Percentiles rank a stretch among this genome's conserved stretches.
phyloP scores from a whole-genome alignment of 2,888 invertebrate genomes.

The Phortica okadai region DNA sequence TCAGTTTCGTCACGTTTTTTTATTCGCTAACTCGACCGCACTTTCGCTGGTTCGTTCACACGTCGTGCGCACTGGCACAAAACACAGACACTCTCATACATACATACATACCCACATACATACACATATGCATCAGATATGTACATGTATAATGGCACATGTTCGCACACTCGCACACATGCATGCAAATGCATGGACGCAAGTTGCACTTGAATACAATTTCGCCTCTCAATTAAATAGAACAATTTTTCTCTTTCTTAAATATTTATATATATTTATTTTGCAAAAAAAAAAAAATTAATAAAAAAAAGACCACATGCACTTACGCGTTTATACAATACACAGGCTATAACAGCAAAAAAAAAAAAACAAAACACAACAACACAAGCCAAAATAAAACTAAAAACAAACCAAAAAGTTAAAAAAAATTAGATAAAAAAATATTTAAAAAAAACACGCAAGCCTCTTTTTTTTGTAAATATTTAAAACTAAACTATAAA shows the following conservation, averaged over 20 bases:
- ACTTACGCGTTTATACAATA: conserved; percentile 8
- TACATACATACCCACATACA: conserved; percentile 32
- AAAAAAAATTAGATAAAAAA: not conserved
- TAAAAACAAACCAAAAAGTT: conserved; percentile 30
- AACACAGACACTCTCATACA: conserved; percentile 16
- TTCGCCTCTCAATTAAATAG: conserved; percentile 30
- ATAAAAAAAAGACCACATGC: not conserved
- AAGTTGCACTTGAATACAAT: conserved; percentile 31
- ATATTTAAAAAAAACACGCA: conserved; percentile 21
- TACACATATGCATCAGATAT: conserved; percentile 21
- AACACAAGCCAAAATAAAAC: not conserved
- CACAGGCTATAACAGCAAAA: conserved; percentile 25
- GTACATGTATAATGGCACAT: conserved; percentile 23
- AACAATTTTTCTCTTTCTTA: not conserved
- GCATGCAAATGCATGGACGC: conserved; percentile 38
- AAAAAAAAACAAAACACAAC: conserved; percentile 15
- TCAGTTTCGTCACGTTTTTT: conserved; percentile 50
- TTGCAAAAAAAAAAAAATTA: conserved; percentile 13
- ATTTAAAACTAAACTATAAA: not conserved
- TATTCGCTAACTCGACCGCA: conserved; percentile 55
- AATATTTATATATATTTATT: no score
- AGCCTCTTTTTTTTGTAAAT: conserved; percentile 39
- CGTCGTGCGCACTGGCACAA: conserved; percentile 35
- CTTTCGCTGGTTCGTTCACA: conserved; percentile 50
- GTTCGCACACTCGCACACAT: conserved; percentile 40